These are phyloP conservation scores for Phrynosoma platyrhinos DNA, from an alignment of 2,113 vertebrate species.

Conservation along the genomic window DNA sequence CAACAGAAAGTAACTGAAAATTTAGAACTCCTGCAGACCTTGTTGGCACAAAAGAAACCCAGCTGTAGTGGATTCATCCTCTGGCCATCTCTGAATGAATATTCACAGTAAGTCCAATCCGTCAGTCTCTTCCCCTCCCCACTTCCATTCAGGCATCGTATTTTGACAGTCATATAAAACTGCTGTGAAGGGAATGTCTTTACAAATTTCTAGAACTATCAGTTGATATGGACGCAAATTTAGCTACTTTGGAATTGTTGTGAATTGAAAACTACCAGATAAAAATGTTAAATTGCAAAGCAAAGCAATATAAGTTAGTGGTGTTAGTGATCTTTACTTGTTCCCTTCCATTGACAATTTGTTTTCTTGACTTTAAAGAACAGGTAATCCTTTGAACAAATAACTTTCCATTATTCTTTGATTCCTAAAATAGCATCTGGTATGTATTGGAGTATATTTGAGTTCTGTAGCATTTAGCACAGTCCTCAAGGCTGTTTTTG, in stretches of 20 bases:
- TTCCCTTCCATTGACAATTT: constrained; percentile 52
- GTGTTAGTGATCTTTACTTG: constrained; percentile 3
- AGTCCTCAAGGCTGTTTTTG: neutral
- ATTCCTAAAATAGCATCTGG: neutral
- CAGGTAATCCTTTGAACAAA: constrained; percentile 53
- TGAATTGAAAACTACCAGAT: neutral
- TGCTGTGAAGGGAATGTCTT: neutral
- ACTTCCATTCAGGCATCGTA: neutral
- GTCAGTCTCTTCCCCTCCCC: no score
- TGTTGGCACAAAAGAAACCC: no score
- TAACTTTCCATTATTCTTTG: constrained; percentile 48
- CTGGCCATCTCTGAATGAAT: no score
- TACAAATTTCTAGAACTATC: neutral
- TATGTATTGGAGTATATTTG: constrained; percentile 31
- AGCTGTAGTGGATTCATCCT: no score
- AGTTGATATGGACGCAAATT: neutral
- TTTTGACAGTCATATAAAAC: neutral
- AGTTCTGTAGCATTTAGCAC: constrained; percentile 54
- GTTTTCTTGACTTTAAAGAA: constrained; percentile 48
- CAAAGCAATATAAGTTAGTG: neutral
- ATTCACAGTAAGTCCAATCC: no score
- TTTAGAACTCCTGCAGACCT: no score
- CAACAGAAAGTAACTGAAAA: no score
- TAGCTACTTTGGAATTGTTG: neutral
- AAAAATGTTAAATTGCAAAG: neutral